Evolutionary conservation across 2,888 invertebrate genomes (phyloP).

Genomic region (Taenaris catops): DNA sequence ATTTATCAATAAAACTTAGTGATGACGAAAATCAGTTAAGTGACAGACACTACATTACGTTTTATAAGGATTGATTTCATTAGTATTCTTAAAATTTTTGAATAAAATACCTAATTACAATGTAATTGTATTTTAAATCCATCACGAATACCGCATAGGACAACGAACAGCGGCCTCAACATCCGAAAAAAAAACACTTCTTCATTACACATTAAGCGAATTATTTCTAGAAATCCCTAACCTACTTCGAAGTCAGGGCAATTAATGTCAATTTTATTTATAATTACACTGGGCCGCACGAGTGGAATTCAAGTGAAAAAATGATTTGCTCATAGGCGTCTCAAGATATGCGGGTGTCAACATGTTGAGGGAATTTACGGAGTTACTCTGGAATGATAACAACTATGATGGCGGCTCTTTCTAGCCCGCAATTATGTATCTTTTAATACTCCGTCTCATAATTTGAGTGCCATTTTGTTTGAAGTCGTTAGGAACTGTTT

Average conservation of each 20-base stretch:
- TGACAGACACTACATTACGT: too few species aligned
- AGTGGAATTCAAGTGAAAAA: slow-evolving; percentile 40
- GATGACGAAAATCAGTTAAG: too few species aligned
- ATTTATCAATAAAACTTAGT: too few species aligned
- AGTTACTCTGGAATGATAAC: slow-evolving; percentile 31
- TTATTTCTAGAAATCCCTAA: slow-evolving; percentile 66
- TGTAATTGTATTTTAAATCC: background rate
- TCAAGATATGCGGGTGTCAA: slow-evolving; percentile 30
- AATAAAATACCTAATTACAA: background rate
- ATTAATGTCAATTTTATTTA: slow-evolving; percentile 74
- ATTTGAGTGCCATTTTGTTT: slow-evolving; percentile 28
- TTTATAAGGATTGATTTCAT: too few species aligned
- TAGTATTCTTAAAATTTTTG: background rate
- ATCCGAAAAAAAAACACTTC: slow-evolving; percentile 16
- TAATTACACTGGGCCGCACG: slow-evolving; percentile 46
- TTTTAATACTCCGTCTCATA: slow-evolving; percentile 26
- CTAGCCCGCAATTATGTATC: slow-evolving; percentile 31
- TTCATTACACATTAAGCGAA: slow-evolving; percentile 24
- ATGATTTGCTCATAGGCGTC: slow-evolving; percentile 34
- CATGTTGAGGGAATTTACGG: slow-evolving; percentile 28
- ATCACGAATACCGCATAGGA: slow-evolving; percentile 5
- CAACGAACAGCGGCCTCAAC: slow-evolving; percentile 7
- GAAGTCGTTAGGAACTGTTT: slow-evolving; percentile 24
- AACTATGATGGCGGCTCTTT: slow-evolving; percentile 28
- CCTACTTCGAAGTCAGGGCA: slow-evolving; percentile 56